Evolutionary conservation across 2,113 vertebrate species (phyloP), one percentile per base, ranked within the genome.

Genomic region (Seriola dumerili): DNA sequence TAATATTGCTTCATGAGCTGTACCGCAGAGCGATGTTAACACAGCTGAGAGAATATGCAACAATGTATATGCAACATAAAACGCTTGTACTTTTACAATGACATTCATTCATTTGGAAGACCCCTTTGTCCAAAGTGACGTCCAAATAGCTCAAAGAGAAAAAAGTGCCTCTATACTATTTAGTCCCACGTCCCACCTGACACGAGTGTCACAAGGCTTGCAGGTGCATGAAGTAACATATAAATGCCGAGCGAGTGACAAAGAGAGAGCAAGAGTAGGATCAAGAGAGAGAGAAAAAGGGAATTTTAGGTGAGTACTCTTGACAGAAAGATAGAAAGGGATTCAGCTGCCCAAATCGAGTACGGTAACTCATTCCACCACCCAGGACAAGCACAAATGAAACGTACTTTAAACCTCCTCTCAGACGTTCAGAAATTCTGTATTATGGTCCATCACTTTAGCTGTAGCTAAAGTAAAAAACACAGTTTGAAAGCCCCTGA

Each of bases 1-100:
- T 75, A 25, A 68, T 48, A 19, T 68, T 14, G 44, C 58, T 87
- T 83, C 46, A 78, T 58, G 61, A 85, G 85, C 65, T 48, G 21
- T 16, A 17, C 16, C 1, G 8, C 29, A 13, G 11, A 34, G 19
- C 12, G 13, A 34, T 66, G 19, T 72, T 17, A 85, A 40, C n/a
- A 0, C 67, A 36, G 34, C 55, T 32, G 48, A 67, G 32, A 73
- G 38, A 29, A 38, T 10, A 52, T 38, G 34, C 17, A 29, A 13
- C 9, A 23, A 2, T 36, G 16, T 16, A 54, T 29, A 23, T 65
- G 7, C 46, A 44, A 58, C 52, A 14, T 23, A 46, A 61, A 68
- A 38, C 3, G 44, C 46, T 17, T 25, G 4, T 36, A 21, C 48
- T 54, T 48, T 67, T 67, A 48, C 23, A 70, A 29, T 67, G 29